These are phyloP conservation scores for Coelopa pilipes DNA, from an alignment of 2,888 invertebrate species.

Conservation along the genomic window DNA sequence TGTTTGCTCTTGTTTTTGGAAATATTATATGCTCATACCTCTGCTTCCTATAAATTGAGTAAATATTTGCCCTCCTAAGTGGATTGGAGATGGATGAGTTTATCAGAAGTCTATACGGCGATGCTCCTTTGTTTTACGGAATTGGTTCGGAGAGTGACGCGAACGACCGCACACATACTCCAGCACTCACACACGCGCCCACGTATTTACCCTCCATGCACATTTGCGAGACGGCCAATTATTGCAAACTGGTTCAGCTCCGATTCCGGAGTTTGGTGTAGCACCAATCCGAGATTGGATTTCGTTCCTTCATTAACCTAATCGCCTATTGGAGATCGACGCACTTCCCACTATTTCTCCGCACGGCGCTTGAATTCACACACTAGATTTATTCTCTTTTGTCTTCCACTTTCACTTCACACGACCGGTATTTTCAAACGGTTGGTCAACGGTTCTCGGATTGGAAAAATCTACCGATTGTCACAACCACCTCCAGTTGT, in stretches of 20 bases:
- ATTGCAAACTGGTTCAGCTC: background rate
- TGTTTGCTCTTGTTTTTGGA: slow-evolving; percentile 55
- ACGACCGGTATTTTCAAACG: too few species aligned
- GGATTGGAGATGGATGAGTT: slow-evolving; percentile 66
- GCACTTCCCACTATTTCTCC: too few species aligned
- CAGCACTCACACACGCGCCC: background rate
- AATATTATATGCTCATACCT: slow-evolving; percentile 57
- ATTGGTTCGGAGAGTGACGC: slow-evolving; percentile 3
- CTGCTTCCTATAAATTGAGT: slow-evolving; percentile 52
- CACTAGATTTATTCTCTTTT: too few species aligned
- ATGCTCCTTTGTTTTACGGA: slow-evolving; percentile 32
- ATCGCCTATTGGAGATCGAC: too few species aligned
- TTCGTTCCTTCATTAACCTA: too few species aligned
- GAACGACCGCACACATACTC: background rate
- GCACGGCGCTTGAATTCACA: too few species aligned
- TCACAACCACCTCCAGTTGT: too few species aligned
- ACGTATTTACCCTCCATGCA: background rate
- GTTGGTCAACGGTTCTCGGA: too few species aligned
- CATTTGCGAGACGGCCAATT: slow-evolving; percentile 14
- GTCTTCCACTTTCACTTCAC: too few species aligned
- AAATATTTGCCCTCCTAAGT: slow-evolving; percentile 65
- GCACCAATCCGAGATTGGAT: too few species aligned
- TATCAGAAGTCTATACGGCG: slow-evolving; percentile 50
- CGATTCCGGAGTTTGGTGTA: too few species aligned
- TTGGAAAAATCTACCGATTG: too few species aligned